Base-by-base conservation (phyloP, 2,113 vertebrate species). In the Dolichotis patagonum region DNA sequence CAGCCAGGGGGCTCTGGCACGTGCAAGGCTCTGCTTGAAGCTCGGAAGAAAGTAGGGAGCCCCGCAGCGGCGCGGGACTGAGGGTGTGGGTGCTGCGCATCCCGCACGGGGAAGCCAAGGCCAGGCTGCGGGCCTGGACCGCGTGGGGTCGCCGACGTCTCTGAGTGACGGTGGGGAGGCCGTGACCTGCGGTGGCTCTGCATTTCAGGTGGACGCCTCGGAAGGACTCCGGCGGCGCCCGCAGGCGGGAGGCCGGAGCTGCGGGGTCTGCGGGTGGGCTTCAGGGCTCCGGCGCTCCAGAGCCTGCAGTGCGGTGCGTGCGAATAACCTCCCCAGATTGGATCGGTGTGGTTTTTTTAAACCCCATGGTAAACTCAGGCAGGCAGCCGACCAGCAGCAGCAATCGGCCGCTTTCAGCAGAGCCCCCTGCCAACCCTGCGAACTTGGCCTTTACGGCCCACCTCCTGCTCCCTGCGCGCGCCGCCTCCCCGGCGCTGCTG, bases 381-480 rank as follows among this genome's bases (percentile, higher is more conserved):
- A 8, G 62, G 32, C 7, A 5, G 6, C 41, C 0, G 30, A 22
- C 32, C 7, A 1, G 38, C 62, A 0, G 63, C 78, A 52, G 24
- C 54, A 43, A 22, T 80, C 30, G 5, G 11, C 9, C 3, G 62
- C 46, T 82, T 49, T 32, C 56, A 0, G 60, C 62, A 6, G 35
- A 62, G 26, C 41, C 67, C n/a, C 30, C 2, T 52, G 3, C 49
- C 7, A 0, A n/a, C 30, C 19, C 78, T 24, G 41, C 60, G 35
- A 38, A 35, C 49, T 38, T n/a, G 69, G 65, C 87, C 77, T n/a
- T 24, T 3, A 28, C 63, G 5, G 58, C 54, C 32, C 4, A 2
- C 5, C 12, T 2, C 43, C 7, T 2, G 65, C 9, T 0, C 13
- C n/a, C 7, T 2, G 65, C 9, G 0, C 13, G 71, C 11, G 19